A percentile compares a stretch with the other conserved stretches of the same genome.
Evolutionary conservation across 2,888 invertebrate genomes (phyloP).

Genomic region (Drosophila flavopinicola): DNA sequence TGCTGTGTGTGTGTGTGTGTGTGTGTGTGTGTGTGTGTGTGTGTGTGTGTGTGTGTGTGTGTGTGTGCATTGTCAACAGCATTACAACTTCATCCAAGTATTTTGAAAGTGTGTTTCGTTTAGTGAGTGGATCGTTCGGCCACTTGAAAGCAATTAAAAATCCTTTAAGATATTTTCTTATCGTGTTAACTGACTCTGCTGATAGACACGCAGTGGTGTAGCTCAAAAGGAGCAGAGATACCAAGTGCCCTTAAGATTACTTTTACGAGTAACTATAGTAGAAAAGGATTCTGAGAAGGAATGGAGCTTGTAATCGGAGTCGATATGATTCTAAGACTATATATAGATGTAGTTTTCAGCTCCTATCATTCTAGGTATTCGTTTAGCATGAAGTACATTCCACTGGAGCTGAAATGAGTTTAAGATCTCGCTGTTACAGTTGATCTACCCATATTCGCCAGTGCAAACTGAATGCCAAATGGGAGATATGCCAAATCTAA

Average conservation of each 20-base stretch:
- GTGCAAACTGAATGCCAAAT: too few relatives aligned
- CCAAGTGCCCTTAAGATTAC: not conserved
- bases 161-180: constrained; percentile 76
- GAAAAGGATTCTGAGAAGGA: not conserved
- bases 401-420: too few relatives aligned
- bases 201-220: constrained; percentile 45
- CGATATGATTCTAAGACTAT: too few relatives aligned
- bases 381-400: too few relatives aligned
- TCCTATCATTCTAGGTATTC: too few relatives aligned
- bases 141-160: constrained; percentile 78
- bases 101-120: constrained; percentile 40
- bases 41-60: constrained; percentile 1
- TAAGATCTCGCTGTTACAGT: too few relatives aligned
- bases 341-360: not conserved
- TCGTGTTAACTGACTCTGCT: constrained; percentile 56
- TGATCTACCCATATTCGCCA: too few relatives aligned
- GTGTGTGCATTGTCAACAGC: constrained; percentile 41
- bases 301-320: not conserved
- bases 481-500: too few relatives aligned
- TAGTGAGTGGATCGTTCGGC: constrained; percentile 49
- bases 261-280: not conserved
- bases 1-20: not conserved
- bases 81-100: constrained; percentile 33
- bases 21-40: not conserved
- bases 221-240: constrained; percentile 24